A percentile compares a stretch with the other conserved stretches of the same genome.
These are phyloP conservation scores for Caloenas nicobarica DNA, from an alignment of 2,113 vertebrate species.

Conservation along the genomic window DNA sequence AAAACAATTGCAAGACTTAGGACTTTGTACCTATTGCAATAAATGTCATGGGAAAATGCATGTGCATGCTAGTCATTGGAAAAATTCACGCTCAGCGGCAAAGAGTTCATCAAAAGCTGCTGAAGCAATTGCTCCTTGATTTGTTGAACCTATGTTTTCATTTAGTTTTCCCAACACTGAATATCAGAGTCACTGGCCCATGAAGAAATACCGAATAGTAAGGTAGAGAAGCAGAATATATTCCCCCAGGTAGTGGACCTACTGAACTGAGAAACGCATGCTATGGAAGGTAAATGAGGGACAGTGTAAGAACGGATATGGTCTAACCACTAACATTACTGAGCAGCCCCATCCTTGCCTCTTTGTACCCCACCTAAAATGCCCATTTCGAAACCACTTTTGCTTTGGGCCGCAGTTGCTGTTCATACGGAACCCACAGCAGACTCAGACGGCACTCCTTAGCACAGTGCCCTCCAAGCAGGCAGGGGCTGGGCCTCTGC, in stretches of 20 bases:
- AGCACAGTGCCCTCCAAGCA: too few species aligned
- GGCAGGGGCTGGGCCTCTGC: neutral
- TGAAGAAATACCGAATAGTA: neutral
- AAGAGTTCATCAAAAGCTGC: neutral
- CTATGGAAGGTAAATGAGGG: neutral
- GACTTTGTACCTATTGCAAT: neutral
- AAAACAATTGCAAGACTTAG: neutral
- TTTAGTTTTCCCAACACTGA: neutral
- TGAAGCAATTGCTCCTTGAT: neutral
- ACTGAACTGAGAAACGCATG: neutral
- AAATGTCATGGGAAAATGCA: neutral
- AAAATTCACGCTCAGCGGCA: neutral
- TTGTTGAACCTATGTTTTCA: neutral
- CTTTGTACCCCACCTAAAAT: accelerated
- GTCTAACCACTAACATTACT: accelerated
- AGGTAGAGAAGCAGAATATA: neutral
- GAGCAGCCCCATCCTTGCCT: neutral
- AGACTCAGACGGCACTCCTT: neutral
- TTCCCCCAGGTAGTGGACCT: neutral
- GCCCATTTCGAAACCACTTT: neutral
- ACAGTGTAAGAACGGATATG: accelerated
- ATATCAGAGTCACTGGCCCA: neutral
- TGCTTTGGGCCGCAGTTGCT: neutral
- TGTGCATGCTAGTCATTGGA: neutral
- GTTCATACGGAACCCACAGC: accelerated